Evolutionary conservation across 2,888 invertebrate species (phyloP).

Genomic region (Gonocerus acuteangulatus): DNA sequence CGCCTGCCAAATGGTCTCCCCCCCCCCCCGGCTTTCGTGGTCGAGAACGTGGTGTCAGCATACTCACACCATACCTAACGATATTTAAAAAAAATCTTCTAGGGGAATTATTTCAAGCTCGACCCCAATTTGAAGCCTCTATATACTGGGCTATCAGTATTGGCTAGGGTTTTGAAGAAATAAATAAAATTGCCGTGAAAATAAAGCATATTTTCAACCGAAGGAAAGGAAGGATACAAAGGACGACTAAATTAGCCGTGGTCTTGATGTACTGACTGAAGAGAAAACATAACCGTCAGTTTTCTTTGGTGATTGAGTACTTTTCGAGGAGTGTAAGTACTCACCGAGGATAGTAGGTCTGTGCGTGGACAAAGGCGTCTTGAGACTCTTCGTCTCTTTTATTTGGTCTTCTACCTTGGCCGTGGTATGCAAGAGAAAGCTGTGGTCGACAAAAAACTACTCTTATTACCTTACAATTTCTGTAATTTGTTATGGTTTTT

Average conservation of each 20-base stretch:
- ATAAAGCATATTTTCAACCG: no score
- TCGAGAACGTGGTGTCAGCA: no score
- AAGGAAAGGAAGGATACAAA: neutral
- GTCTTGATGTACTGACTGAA: neutral
- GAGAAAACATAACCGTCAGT: neutral
- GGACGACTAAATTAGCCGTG: neutral
- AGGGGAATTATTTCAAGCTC: no score
- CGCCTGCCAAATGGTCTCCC: no score
- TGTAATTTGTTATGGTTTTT: constrained; percentile 34
- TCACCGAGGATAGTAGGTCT: constrained; percentile 1
- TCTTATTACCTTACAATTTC: constrained; percentile 36
- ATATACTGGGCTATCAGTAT: no score
- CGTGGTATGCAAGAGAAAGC: constrained; percentile 18
- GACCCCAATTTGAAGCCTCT: no score
- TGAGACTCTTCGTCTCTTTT: neutral
- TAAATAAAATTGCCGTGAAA: no score
- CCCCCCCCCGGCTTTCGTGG: no score
- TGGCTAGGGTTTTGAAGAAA: no score
- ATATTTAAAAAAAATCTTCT: no score
- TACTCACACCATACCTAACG: no score
- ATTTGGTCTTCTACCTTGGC: neutral
- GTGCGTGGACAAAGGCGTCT: constrained; percentile 17
- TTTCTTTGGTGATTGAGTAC: neutral
- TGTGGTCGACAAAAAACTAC: constrained; percentile 8
- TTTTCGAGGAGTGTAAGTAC: constrained; percentile 1